phyloP scores from a whole-genome alignment of 1,140 invertebrate species.

The Halyomorpha halys region DNA sequence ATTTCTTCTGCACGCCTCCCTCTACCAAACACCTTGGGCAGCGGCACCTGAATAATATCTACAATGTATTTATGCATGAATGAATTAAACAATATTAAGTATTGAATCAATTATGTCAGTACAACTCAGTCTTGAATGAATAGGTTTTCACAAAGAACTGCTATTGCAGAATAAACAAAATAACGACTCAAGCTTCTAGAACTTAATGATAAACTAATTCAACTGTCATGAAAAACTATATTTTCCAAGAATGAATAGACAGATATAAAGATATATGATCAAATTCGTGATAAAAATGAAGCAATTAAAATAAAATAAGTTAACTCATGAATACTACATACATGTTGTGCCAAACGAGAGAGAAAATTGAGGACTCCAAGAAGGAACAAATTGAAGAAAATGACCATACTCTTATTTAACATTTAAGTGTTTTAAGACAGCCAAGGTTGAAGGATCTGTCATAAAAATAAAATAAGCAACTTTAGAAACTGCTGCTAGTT shows the following conservation, averaged over 20 bases:
- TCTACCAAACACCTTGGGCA: constrained; percentile 19
- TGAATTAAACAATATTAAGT: no score
- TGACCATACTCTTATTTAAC: constrained; percentile 18
- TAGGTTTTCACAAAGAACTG: no score
- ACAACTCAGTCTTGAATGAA: no score
- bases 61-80: no score
- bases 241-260: no score
- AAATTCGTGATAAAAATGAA: background rate
- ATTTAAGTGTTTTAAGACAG: constrained; percentile 9
- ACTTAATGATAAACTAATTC: no score
- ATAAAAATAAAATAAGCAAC: constrained; percentile 14
- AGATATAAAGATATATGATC: no score
- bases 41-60: constrained; percentile 19
- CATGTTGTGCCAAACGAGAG: constrained; percentile 15
- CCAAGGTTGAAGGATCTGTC: constrained; percentile 10
- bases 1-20: constrained; percentile 20
- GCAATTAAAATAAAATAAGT: constrained; percentile 4
- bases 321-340: constrained; percentile 12
- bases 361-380: constrained; percentile 13
- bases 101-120: no score
- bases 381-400: constrained; percentile 18
- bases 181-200: no score
- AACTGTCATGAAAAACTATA: no score
- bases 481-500: constrained; percentile 1
- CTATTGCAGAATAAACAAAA: no score